phyloP scores from a whole-genome alignment of 2,888 invertebrate genomes.

The Chydorus sphaericus region DNA sequence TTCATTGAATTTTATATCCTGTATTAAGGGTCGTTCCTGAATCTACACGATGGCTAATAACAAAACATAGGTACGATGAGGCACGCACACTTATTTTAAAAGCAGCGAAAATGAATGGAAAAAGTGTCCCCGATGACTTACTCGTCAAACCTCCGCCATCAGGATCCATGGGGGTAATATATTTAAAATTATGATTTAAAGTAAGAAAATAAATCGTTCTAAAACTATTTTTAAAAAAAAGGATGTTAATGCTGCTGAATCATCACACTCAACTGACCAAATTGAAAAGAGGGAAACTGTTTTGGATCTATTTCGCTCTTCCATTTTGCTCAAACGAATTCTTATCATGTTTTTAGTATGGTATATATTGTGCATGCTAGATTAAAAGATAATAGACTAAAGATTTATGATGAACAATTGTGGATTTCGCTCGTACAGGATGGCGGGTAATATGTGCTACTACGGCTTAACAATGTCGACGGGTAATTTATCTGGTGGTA shows the following conservation, averaged over 20 bases:
- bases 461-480: constrained; percentile 65
- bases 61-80: constrained; percentile 12
- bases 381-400: too few relatives aligned
- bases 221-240: too few relatives aligned
- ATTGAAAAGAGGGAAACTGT: too few relatives aligned
- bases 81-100: constrained; percentile 13
- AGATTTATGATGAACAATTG: too few relatives aligned
- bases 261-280: too few relatives aligned
- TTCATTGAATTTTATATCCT: too few relatives aligned
- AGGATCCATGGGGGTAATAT: too few relatives aligned
- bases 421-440: too few relatives aligned
- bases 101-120: constrained; percentile 13
- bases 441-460: constrained; percentile 30
- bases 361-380: background rate
- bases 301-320: background rate
- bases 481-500: constrained; percentile 52
- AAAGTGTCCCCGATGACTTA: constrained; percentile 11
- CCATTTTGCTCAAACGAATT: background rate
- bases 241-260: too few relatives aligned
- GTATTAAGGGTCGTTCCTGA: constrained; percentile 16
- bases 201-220: too few relatives aligned
- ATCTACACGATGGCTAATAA: constrained; percentile 17
- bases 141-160: background rate
- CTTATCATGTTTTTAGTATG: background rate
- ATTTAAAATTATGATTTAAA: too few relatives aligned